Base-by-base conservation (phyloP, 2,888 invertebrate genomes). In the Hypomecis punctinalis region DNA sequence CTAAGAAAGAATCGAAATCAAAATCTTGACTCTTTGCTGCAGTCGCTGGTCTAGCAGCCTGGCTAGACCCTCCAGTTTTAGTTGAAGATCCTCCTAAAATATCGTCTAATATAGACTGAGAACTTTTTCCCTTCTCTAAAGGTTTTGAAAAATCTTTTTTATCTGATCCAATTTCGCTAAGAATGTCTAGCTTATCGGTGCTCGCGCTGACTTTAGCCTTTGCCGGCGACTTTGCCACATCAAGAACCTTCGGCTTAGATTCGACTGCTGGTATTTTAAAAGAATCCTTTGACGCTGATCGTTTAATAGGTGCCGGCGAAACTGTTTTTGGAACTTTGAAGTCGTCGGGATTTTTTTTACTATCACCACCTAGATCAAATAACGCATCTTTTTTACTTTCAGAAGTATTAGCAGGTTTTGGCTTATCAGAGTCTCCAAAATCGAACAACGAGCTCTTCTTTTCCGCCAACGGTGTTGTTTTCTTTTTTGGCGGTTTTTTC, bases 41-140 rank as follows among this genome's bases (percentile, higher is more conserved):
- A 54, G 83, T 84, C 5, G 75, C 63, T 6, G 86, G 81, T 67
- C 79, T 78, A 3, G 75, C 70, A n/a, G 63, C 58, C 73, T 80
- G 82, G 62, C 60, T 79, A 5, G 79, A 71, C 8, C 70, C 72
- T 8, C 64, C 73, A 5, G 79, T 69, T 80, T 90, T 90, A 48
- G 76, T 77, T 5, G 88, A 80, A 42, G 93, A 80, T 6, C 90
- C 86, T 33, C 94, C 94, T 62, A 95, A 83, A 68, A 94, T 94
- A 79, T 94, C 94, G 56, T 94, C 91, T 52, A 94, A 77, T 67
- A 91, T 82, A n/a, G 89, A 91, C 68, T 91, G 91, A 0, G 91
- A 88, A 71, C 88, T 91, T 72, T 88, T 92, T 0, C 87, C 86
- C 71, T 84, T 90, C 58, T 89, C 86, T 65, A 82, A 62, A 10